Conservation (phyloP, 2,797 vertebrate species). For the Esox masquinongy region DNA sequence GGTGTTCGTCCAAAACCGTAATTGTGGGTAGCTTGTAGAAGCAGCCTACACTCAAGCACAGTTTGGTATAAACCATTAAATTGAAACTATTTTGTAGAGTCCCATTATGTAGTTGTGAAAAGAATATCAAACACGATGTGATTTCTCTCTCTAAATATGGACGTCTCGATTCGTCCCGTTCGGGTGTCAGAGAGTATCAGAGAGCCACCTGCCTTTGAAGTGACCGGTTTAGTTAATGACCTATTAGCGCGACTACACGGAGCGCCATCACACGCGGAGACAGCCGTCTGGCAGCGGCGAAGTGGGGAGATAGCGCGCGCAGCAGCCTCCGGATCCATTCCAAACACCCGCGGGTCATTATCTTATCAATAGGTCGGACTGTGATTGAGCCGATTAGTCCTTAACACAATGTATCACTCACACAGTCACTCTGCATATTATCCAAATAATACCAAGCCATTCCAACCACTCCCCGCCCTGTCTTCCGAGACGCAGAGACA, state of each 20-base stretch:
- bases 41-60: background rate
- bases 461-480: background rate
- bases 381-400: conserved; percentile 20
- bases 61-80: too few relatives aligned
- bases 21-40: background rate
- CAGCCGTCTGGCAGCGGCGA: conserved; percentile 50
- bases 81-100: background rate
- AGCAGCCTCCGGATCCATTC: conserved; percentile 25
- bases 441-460: conserved; percentile 22
- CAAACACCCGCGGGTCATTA: conserved; percentile 11
- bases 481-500: background rate
- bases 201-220: conserved; percentile 55
- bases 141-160: background rate
- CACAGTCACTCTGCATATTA: conserved; percentile 8
- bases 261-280: conserved; percentile 42
- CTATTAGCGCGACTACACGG: conserved; percentile 56
- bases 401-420: conserved; percentile 16
- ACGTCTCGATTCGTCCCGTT: background rate
- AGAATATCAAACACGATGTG: background rate
- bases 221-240: conserved; percentile 55
- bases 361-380: background rate
- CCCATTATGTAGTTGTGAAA: background rate
- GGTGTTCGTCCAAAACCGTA: background rate
- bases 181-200: conserved; percentile 46
- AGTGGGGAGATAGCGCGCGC: conserved; percentile 2